Base-by-base conservation (phyloP, 2,888 invertebrate species). In the Cabera pusaria region DNA sequence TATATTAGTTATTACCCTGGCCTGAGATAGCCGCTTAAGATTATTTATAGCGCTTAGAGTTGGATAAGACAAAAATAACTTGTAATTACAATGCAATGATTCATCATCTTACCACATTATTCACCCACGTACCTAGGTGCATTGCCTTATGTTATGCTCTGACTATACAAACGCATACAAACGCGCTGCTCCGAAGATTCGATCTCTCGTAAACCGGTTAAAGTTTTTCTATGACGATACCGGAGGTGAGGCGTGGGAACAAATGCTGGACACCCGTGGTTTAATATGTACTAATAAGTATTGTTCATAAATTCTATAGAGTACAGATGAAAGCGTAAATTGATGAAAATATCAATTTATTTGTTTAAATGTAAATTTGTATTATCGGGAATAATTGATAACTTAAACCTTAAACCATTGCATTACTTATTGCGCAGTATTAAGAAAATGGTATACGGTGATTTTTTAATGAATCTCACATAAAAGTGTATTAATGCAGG, bases 191-290 rank as follows among this genome's bases (percentile, higher is more conserved):
- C 59, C 44, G 52, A 50, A 60, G 64, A 61, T 66, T 61, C 60
- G 57, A 68, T 68, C 65, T 68, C 61, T 55, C 50, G 44, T 28
- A 60, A 82, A 84, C 82, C 82, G 81, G 84, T 82, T 75, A 21
- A 40, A 56, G 58, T 79, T 82, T 82, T 82, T 79, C 73, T 74
- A 74, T 73, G 57, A 49, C 55, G 47, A 50, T 60, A 56, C 49
- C 54, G 49, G 44, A 40, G 34, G 47, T 52, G 55, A 59, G 53
- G 46, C 76, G 75, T 80, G 80, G 73, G 78, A 83, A 79, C 64
- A 71, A 65, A 64, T 50, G 46, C 58, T 54, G 46, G 52, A 52
- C 53, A 50, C 49, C 41, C 38, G 35, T 55, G 44, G 44, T 51
- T 61, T 57, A 53, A 58, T 61, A 57, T 56, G 52, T 56, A 58